A percentile compares a stretch with the other conserved stretches of the same genome.
These are phyloP conservation scores for Poecilia velifera DNA, from an alignment of 2,797 vertebrate species.

Conservation along the genomic window DNA sequence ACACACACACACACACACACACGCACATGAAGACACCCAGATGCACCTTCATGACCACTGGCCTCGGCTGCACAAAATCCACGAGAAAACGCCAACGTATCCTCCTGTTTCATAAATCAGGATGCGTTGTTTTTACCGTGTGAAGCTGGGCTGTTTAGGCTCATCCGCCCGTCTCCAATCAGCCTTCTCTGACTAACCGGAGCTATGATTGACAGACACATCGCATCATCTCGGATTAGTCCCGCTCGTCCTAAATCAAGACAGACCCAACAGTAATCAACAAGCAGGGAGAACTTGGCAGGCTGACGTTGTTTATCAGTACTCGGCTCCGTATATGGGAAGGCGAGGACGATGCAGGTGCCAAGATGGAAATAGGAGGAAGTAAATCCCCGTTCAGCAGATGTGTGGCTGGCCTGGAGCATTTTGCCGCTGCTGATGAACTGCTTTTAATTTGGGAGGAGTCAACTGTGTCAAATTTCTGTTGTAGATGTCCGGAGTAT, in stretches of 20 bases:
- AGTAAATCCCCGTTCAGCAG: slow-evolving; percentile 68
- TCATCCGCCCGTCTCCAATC: slow-evolving; percentile 10
- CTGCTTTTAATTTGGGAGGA: slow-evolving; percentile 54
- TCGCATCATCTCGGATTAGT: slow-evolving; percentile 67
- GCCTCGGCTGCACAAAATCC: background rate
- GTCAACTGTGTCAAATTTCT: slow-evolving; percentile 38
- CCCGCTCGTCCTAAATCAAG: slow-evolving; percentile 67
- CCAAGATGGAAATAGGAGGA: slow-evolving; percentile 74
- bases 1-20: slow-evolving; percentile 17
- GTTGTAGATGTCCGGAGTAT: slow-evolving; percentile 1
- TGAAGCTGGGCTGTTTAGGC: slow-evolving; percentile 2
- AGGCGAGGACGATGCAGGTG: slow-evolving; percentile 50
- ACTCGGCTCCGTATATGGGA: slow-evolving; percentile 59
- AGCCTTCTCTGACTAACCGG: slow-evolving; percentile 32
- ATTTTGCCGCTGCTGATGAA: slow-evolving; percentile 47
- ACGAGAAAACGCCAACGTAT: background rate
- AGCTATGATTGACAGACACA: slow-evolving; percentile 62
- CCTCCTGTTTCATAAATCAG: slow-evolving; percentile 5
- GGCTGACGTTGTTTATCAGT: slow-evolving; percentile 69
- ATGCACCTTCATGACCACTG: slow-evolving; percentile 15
- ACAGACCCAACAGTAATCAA: slow-evolving; percentile 69
- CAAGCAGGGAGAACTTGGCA: slow-evolving; percentile 70
- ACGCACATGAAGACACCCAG: background rate
- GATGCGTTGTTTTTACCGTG: background rate
- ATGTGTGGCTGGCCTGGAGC: slow-evolving; percentile 59